These are phyloP conservation scores for Lipophrys pholis DNA, from an alignment of 2,113 vertebrate species.

Conservation along the genomic window DNA sequence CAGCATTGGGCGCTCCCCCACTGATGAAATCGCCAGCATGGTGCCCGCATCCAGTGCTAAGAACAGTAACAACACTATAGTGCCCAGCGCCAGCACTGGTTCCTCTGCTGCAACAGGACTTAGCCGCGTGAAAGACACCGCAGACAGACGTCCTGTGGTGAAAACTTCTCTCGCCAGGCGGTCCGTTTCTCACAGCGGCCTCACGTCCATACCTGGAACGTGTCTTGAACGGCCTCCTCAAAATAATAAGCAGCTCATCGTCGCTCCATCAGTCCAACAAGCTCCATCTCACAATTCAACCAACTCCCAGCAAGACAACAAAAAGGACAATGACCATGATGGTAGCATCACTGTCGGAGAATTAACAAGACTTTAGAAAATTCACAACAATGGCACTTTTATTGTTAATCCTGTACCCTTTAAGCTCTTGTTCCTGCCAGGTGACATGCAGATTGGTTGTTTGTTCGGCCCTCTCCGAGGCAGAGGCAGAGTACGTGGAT, in stretches of 20 bases:
- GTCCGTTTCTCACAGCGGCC: conserved; percentile 67
- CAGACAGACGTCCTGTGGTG: conserved; percentile 37
- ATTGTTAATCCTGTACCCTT: conserved; percentile 69
- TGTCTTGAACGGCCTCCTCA: conserved; percentile 49
- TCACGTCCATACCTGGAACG: conserved; percentile 56
- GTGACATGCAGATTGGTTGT: conserved; percentile 36
- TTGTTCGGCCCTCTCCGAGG: conserved; percentile 12
- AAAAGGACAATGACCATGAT: conserved; percentile 44
- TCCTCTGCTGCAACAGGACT: conserved; percentile 83
- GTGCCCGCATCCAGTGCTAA: conserved; percentile 80
- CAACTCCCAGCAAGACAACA: conserved; percentile 34
- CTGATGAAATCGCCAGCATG: conserved; percentile 93
- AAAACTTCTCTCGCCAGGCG: conserved; percentile 48
- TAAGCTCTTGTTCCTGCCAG: conserved; percentile 63
- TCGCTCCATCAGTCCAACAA: conserved; percentile 37
- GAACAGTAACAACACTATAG: conserved; percentile 38
- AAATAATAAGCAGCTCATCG: conserved; percentile 42
- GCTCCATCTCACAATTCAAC: conserved; percentile 24
- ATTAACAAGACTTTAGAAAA: conserved; percentile 88
- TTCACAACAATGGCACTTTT: conserved; percentile 70
- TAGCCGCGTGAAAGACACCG: conserved; percentile 42
- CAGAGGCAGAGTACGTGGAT: conserved; percentile 15
- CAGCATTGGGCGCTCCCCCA: conserved; percentile 97
- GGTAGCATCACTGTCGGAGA: conserved; percentile 76
- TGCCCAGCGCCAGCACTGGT: conserved; percentile 45